These are phyloP conservation scores for Aphyosemion australe DNA, from an alignment of 2,113 vertebrate genomes.

Conservation along the genomic window DNA sequence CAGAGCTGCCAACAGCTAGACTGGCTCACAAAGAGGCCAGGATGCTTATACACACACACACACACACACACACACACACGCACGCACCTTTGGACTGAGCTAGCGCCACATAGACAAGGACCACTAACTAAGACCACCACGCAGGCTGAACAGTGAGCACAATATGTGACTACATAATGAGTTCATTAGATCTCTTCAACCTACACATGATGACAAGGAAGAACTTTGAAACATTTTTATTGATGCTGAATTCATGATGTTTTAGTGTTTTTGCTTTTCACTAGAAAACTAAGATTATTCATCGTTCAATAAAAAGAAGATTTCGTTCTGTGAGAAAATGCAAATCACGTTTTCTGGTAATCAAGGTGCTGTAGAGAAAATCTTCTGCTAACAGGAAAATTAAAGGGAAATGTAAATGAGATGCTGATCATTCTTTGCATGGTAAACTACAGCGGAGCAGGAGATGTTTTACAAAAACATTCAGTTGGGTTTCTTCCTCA, in stretches of 20 bases:
- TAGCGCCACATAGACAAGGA: conserved; percentile 48
- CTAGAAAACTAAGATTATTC: background rate
- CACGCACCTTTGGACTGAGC: conserved; percentile 34
- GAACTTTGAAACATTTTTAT: conserved; percentile 11
- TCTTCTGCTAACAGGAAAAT: conserved; percentile 14
- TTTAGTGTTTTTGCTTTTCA: conserved; percentile 3
- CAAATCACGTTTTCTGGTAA: conserved; percentile 23
- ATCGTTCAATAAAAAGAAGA: background rate
- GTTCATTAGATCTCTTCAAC: conserved; percentile 31
- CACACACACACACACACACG: conserved; percentile 26
- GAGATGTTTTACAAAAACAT: background rate
- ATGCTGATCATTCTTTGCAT: conserved; percentile 18
- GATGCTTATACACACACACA: conserved; percentile 40
- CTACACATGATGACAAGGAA: conserved; percentile 15
- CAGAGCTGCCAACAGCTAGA: conserved; percentile 66
- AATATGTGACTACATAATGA: conserved; percentile 56
- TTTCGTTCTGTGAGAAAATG: conserved; percentile 23
- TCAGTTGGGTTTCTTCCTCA: background rate
- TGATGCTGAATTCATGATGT: conserved; percentile 19
- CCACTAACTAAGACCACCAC: conserved; percentile 57
- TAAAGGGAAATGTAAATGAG: conserved; percentile 23
- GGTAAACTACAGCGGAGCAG: background rate
- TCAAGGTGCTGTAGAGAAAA: conserved; percentile 26
- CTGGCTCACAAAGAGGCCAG: conserved; percentile 62
- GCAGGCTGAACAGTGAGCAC: conserved; percentile 31